A percentile compares a stretch with the other conserved stretches of the same genome.
These are phyloP conservation scores for Crotalus tigris DNA, from an alignment of 2,113 vertebrate species.

Conservation along the genomic window DNA sequence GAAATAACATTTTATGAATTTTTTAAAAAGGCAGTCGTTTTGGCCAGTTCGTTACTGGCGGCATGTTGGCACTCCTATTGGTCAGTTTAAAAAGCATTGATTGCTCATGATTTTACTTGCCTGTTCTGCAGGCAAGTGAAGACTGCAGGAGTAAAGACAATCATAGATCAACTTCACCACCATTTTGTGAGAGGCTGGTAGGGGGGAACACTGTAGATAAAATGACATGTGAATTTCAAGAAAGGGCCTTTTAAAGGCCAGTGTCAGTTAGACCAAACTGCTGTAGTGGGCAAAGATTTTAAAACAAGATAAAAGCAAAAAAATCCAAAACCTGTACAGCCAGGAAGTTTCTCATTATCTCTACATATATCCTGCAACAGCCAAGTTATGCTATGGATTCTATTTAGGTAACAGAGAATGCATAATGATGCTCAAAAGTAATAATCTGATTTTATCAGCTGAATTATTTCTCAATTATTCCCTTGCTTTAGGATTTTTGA, in stretches of 20 bases:
- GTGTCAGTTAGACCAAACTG: not conserved
- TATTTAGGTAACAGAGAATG: slow-evolving; percentile 25
- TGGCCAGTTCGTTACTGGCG: not conserved
- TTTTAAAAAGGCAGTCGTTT: not conserved
- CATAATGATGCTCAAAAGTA: slow-evolving; percentile 28
- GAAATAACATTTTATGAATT: not conserved
- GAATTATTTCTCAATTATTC: slow-evolving; percentile 56
- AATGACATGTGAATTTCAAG: not conserved
- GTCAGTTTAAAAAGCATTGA: not conserved
- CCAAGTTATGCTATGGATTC: not conserved
- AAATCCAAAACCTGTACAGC: not conserved
- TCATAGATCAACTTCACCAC: not conserved
- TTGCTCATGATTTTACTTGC: not conserved
- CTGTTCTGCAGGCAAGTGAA: not conserved
- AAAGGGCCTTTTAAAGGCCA: not conserved
- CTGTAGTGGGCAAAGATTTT: not conserved
- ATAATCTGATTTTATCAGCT: slow-evolving; percentile 44
- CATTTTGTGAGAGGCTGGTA: not conserved
- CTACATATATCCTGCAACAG: not conserved
- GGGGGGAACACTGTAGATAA: not conserved
- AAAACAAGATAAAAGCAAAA: not conserved
- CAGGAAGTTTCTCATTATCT: not conserved
- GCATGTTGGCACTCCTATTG: not conserved
- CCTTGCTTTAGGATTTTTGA: slow-evolving; percentile 39
- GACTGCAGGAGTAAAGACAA: not conserved